Evolutionary conservation across 2,113 vertebrate genomes (phyloP), one percentile per base, ranked within the genome.

Genomic region (Polypterus bichir): DNA sequence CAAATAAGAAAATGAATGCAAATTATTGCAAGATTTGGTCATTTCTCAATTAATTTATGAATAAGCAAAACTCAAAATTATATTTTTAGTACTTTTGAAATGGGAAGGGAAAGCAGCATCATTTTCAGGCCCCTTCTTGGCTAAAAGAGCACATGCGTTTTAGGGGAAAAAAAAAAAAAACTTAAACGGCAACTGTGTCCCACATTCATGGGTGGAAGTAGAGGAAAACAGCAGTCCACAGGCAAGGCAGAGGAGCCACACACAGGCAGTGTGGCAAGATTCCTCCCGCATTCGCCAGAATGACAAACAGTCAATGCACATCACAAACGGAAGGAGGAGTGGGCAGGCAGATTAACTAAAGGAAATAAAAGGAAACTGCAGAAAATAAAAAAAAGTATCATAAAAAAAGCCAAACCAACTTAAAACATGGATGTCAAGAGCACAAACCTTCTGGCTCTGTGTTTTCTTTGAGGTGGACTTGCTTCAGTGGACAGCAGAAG

Each of bases 401-500:
- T 27, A 72, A 57, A 66, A 55, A 68, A 44, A 72, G 70, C 60
- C 72, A 47, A 64, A 71, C 81, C 81, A 76, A 78, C 83, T 81
- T 81, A 62, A 82, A 88, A 84, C 80, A 90, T 83, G 74, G 79
- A 83, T 75, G 81, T 76, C 78, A 73, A 81, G 81, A 66, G 74
- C 86, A 97, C 95, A 98, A 98, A 98, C 95, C 95, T 98, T 98
- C 92, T 4, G 91, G 89, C 77, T 97, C 93, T 89, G 93, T 69
- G 89, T 79, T 94, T 74, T 97, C 95, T 95, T 96, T 98, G 90
- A 89, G 89, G 87, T 88, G 79, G 78, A 82, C 93, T 97, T 97
- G 95, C 95, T 97, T 98, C 94, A 97, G 88, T 62, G 95, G 93
- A 83, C 95, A 98, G 94, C 95, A 98, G 95, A 98, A 98, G 93